Evolutionary conservation across 2,888 invertebrate species (phyloP), one percentile per base, ranked within the genome.

Genomic region (Pteria penguin): DNA sequence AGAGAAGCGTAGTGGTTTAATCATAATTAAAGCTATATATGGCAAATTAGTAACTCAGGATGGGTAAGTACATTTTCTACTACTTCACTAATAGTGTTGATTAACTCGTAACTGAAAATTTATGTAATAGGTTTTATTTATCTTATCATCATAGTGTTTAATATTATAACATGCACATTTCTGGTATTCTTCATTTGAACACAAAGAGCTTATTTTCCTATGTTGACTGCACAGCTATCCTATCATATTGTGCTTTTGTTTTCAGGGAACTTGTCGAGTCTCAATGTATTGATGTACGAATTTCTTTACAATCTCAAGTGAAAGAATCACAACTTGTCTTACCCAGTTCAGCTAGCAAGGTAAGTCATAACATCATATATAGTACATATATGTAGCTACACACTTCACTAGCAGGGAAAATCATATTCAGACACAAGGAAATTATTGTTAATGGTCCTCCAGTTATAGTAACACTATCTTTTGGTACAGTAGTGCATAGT

Each of bases 221-320:
- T n/a, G n/a, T n/a, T n/a, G n/a, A n/a, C n/a, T n/a, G n/a, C n/a
- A n/a, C n/a, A n/a, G n/a, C n/a, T n/a, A n/a, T n/a, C n/a, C n/a
- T n/a, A n/a, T n/a, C n/a, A n/a, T n/a, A n/a, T 63, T 45, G 18
- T 45, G 45, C 45, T 45, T 18, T 45, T 45, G 45, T 45, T 45
- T 79, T 4, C 82, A 88, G 87, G 29, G 87, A 86, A 36, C 78
- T 87, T 29, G 72, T 79, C 18, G 86, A 83, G 22, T 76, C 75
- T 24, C 84, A 88, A 27, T 90, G 88, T 80, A 95, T 97, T 78
- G 98, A 98, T 92, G 98, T 98, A 22, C 97, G 97, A n/a, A 94
- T 98, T 86, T 97, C 98, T 0, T 90, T 99, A 31, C 99, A 99
- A 92, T 97, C 98, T 90, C 94, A 98, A 86, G 96, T 98, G 70